Evolutionary conservation across 2,888 invertebrate genomes (phyloP).

Genomic region (Andrena fulva): DNA sequence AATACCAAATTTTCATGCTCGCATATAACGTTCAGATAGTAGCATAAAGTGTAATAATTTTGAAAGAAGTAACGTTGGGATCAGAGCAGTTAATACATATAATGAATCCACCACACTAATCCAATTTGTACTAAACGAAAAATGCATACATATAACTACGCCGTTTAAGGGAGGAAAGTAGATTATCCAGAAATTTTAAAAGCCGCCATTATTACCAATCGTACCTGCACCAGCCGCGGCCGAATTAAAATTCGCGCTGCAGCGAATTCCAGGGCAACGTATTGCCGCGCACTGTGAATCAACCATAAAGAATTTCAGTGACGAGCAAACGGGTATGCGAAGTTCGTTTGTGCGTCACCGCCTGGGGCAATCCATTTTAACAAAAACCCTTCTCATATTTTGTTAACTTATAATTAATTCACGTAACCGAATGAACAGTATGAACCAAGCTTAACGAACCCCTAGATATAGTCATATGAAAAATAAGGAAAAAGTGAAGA

Average conservation of each 20-base stretch:
- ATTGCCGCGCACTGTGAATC: background rate
- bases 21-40: background rate
- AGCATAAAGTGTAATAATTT: slow-evolving; percentile 12
- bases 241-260: background rate
- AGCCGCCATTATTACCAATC: slow-evolving; percentile 16
- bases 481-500: background rate
- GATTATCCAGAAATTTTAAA: slow-evolving; percentile 14
- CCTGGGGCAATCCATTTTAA: slow-evolving; percentile 1
- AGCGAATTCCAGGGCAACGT: background rate
- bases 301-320: background rate
- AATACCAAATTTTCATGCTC: background rate
- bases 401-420: background rate
- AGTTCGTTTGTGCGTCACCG: background rate
- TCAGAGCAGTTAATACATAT: background rate
- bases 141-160: background rate
- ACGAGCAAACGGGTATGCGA: slow-evolving; percentile 3
- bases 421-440: slow-evolving; percentile 6
- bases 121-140: slow-evolving; percentile 36
- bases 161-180: background rate
- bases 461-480: background rate
- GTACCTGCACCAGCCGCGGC: background rate
- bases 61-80: background rate
- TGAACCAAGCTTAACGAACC: slow-evolving; percentile 15
- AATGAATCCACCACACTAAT: slow-evolving; percentile 14
- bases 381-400: slow-evolving; percentile 3